Base-by-base conservation (phyloP, 2,888 invertebrate genomes). In the Achlya flavicornis region DNA sequence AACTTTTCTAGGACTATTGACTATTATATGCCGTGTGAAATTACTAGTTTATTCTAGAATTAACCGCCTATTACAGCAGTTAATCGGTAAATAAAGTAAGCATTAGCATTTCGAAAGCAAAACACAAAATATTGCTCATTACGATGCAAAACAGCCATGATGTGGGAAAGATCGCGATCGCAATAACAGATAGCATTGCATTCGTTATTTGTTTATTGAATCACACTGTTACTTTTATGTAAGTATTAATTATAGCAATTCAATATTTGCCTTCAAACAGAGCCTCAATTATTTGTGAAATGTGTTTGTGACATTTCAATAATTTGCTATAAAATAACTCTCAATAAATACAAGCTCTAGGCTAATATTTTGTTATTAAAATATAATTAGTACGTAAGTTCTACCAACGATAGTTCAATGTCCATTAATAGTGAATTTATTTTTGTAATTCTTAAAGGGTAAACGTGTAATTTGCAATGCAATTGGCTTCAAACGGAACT, bases 401-500 rank as follows among this genome's bases (percentile, higher is more conserved):
- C 16, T 16, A 48, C 48, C 48, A 48, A 16, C 48, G 53, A 53
- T 53, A 16, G 48, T 53, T 53, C 53, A 53, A 53, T 53, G 53
- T 53, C 53, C 53, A 53, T 53, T 16, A 53, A 53, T 53, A 53
- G 53, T 53, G 53, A 53, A 53, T 53, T 53, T 19, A 53, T 53
- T 53, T 53, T 53, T 19, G 53, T 19, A 53, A 19, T 53, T 7
- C 53, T 14, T 53, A 53, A 53, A 53, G 16, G 53, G 53, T 53
- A 53, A 19, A 53, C 53, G 53, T 19, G 53, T 14, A 58, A 63
- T 58, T 48, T 58, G 63, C 46, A 33, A 46, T 10, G 35, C 46
- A 58, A 63, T 26, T 33, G 58, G 32, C 61, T 62, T 58, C 43
- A 63, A 65, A 64, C 66, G 64, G 66, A 67, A 71, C 70, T 67